Conservation (phyloP, 2,888 invertebrate genomes). For the Keiferia lycopersicella region DNA sequence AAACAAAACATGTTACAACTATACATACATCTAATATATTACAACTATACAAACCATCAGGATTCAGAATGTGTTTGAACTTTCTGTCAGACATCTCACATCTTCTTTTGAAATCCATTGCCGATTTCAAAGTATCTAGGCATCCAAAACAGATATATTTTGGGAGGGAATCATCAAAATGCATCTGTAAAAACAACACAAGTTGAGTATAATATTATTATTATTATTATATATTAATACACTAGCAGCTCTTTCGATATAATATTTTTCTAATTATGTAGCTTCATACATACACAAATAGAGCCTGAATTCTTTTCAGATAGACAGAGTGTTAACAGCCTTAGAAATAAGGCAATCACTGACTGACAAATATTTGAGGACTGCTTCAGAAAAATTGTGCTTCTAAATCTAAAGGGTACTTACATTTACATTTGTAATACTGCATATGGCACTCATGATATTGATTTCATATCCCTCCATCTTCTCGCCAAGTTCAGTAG, state of each 20-base stretch:
- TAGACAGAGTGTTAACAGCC: too few relatives aligned
- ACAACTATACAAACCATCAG: constrained; percentile 56
- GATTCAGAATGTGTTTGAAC: constrained; percentile 67
- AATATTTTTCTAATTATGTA: too few relatives aligned
- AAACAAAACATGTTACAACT: too few relatives aligned
- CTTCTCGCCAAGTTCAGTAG: constrained; percentile 61
- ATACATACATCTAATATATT: too few relatives aligned
- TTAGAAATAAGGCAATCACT: too few relatives aligned
- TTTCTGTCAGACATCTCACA: constrained; percentile 68
- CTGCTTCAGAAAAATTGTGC: too few relatives aligned
- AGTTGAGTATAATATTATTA: neutral
- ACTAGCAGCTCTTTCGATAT: too few relatives aligned
- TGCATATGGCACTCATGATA: constrained; percentile 63
- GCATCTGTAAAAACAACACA: constrained; percentile 54
- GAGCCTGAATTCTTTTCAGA: too few relatives aligned
- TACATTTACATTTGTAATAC: constrained; percentile 66
- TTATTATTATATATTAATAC: too few relatives aligned
- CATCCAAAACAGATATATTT: constrained; percentile 72
- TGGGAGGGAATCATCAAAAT: constrained; percentile 65
- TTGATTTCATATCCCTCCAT: constrained; percentile 54
- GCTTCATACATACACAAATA: too few relatives aligned
- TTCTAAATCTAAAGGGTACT: too few relatives aligned
- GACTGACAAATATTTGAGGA: too few relatives aligned
- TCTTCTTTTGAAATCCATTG: constrained; percentile 62
- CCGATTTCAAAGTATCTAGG: constrained; percentile 59